Conservation (phyloP, 2,797 vertebrate genomes). For the Anas acuta region DNA sequence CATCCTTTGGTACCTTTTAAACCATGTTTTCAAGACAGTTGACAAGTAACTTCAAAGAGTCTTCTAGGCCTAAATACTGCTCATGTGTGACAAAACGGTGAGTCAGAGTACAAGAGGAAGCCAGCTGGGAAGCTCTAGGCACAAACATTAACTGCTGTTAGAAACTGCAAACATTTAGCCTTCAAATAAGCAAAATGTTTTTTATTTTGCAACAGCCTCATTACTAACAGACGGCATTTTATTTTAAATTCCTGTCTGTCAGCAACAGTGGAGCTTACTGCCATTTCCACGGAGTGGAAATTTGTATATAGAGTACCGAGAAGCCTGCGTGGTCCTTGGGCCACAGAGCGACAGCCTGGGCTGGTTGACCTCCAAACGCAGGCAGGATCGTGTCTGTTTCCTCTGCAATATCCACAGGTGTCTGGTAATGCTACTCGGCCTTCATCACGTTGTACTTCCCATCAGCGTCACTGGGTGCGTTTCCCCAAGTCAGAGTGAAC, state of each 20-base stretch:
- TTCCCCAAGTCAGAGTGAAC: background rate
- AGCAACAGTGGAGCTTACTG: background rate
- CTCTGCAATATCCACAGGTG: background rate
- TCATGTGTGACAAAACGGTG: constrained; percentile 21
- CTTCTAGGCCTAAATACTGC: background rate
- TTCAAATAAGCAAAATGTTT: constrained; percentile 2
- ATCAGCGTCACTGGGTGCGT: background rate
- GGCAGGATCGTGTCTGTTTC: background rate
- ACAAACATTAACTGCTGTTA: background rate
- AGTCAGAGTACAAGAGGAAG: constrained; percentile 26
- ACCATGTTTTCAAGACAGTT: background rate
- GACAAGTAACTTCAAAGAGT: constrained; percentile 25
- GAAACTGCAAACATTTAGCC: background rate
- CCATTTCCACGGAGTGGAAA: background rate
- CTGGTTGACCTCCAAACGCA: background rate
- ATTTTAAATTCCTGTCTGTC: background rate
- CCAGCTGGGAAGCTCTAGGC: background rate
- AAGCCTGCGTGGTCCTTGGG: background rate
- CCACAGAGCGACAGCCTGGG: background rate
- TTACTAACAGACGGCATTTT: background rate
- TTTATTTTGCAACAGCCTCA: background rate
- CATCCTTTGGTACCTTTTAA: background rate
- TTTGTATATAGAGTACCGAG: background rate
- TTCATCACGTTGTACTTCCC: background rate
- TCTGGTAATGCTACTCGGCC: background rate